Base-by-base conservation (phyloP, 1,140 invertebrate species). In the Muscidifurax raptorellus region DNA sequence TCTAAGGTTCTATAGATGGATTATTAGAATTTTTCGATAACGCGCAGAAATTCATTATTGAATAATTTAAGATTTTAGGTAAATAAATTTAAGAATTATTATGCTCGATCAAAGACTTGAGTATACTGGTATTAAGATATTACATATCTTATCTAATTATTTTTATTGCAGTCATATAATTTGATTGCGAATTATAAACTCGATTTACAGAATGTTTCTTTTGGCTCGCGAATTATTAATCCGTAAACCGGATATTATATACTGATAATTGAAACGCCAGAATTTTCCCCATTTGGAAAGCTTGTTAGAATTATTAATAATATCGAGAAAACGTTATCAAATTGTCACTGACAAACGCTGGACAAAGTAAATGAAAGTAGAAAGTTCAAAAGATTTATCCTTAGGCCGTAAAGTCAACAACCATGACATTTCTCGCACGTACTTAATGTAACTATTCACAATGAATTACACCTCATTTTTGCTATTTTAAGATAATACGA, bases 351-450 rank as follows among this genome's bases (percentile, higher is more conserved):
- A 13, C 28, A 30, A 69, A 28, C 67, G 3, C 4, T 2, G 5
- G 32, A 74, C 71, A 74, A 74, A 30, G 71, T 40, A 74, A 36
- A 74, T 15, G 71, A 74, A 74, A 74, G 71, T 74, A 36, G 71
- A 74, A 74, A 74, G 71, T 74, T 13, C 3, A 10, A 36, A n/a
- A n/a, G 30, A 74, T 74, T 74, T 32, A 36, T 74, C 9, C 13
- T 13, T 7, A 13, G 22, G 32, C 40, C 32, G 22, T n/a, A 74
- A 74, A n/a, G 30, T 36, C 13, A 74, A 72, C 22, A 72, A 74
- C 71, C 9, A n/a, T 18, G 30, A 18, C 28, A 12, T 69, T 69
- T 69, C 67, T 27, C 67, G 30, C 27, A n/a, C 22, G 22, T 22
- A 59, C 22, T 22, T 7, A 4, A n/a, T n/a, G 4, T 7, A 59